phyloP scores from a whole-genome alignment of 2,113 vertebrate species.

The Paramormyrops kingsleyae region DNA sequence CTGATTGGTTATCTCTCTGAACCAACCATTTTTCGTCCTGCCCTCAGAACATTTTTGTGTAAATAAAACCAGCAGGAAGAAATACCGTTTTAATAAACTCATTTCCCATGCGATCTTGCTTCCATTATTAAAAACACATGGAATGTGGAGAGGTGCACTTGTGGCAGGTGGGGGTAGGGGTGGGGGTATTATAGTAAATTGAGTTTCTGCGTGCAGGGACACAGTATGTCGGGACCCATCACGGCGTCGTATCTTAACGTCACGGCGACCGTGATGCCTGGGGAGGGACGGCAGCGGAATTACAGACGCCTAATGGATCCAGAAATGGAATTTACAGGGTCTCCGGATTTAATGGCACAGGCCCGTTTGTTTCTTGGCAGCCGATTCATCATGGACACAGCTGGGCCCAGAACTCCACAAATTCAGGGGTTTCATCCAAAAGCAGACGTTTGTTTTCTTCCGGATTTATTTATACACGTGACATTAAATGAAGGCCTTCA shows the following conservation, averaged over 20 bases:
- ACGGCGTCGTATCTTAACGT: background rate
- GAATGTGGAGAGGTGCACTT: background rate
- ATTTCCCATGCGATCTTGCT: conserved; percentile 10
- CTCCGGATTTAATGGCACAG: background rate
- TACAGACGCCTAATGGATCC: background rate
- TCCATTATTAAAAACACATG: conserved; percentile 12
- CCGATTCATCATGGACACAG: background rate
- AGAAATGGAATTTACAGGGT: background rate
- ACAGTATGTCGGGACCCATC: background rate
- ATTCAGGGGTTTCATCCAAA: background rate
- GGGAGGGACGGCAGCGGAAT: background rate
- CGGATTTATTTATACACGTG: background rate
- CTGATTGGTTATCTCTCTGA: background rate
- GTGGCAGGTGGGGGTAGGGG: background rate
- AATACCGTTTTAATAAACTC: conserved; percentile 21
- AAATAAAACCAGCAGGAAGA: background rate
- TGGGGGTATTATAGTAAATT: conserved; percentile 6
- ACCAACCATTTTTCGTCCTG: background rate
- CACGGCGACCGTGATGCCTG: background rate
- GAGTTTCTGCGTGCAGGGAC: background rate
- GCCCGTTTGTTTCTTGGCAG: background rate
- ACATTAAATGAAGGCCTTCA: background rate
- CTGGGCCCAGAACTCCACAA: background rate
- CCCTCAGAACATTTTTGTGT: background rate
- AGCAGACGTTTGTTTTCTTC: background rate